Conservation (phyloP, 2,888 invertebrate genomes). For the Lasioglossum malachurum region DNA sequence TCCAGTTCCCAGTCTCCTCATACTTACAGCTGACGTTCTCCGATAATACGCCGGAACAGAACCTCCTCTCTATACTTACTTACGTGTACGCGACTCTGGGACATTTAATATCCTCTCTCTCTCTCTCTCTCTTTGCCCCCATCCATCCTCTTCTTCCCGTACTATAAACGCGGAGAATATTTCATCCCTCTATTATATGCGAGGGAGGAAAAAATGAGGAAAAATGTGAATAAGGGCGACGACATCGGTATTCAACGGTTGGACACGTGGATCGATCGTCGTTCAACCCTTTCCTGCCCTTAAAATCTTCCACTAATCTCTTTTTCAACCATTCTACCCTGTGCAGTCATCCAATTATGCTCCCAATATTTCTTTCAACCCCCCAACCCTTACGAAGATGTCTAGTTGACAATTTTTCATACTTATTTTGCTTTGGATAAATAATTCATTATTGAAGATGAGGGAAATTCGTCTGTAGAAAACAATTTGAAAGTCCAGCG, state of each 20-base stretch:
- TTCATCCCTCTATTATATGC: constrained; percentile 29
- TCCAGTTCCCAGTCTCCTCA: constrained; percentile 3
- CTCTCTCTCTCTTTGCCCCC: not conserved
- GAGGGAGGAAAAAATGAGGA: not conserved
- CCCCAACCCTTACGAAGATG: not conserved
- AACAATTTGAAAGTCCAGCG: not conserved
- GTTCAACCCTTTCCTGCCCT: not conserved
- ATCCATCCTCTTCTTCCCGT: not conserved
- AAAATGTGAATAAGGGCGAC: not conserved
- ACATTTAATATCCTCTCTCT: constrained; percentile 54
- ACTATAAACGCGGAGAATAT: constrained; percentile 33
- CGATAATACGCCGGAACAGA: constrained; percentile 38
- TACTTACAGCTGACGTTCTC: constrained; percentile 31
- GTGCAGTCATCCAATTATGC: not conserved
- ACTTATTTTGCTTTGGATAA: not conserved
- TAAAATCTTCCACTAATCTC: no score
- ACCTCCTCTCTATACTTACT: constrained; percentile 34
- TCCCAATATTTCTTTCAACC: not conserved
- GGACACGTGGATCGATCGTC: not conserved
- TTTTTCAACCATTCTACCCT: not conserved
- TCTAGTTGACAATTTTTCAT: not conserved
- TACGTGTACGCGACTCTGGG: constrained; percentile 11
- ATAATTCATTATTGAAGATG: not conserved
- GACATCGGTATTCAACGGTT: constrained; percentile 3
- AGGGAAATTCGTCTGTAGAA: not conserved